Evolutionary conservation across 2,888 invertebrate species (phyloP).

Genomic region (Caenorhabditis sinica): DNA sequence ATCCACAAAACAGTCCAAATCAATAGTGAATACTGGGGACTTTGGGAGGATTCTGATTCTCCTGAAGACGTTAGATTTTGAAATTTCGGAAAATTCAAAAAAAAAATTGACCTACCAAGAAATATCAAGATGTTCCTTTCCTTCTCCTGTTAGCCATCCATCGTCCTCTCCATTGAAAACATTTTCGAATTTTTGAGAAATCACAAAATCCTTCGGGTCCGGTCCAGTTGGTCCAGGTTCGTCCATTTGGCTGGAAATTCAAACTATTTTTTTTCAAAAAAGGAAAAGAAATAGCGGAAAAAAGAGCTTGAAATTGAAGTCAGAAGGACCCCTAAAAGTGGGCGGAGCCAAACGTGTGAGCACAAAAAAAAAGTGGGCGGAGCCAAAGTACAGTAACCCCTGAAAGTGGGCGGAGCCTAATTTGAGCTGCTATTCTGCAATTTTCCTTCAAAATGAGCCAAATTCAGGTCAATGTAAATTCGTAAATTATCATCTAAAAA

Average conservation of each 20-base stretch:
- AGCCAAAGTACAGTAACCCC: too few relatives aligned
- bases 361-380: too few relatives aligned
- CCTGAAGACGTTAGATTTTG: not conserved
- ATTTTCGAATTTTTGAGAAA: slow-evolving; percentile 17
- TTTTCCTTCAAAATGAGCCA: not conserved
- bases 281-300: not conserved
- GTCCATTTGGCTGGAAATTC: not conserved
- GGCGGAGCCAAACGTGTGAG: too few relatives aligned
- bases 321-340: too few relatives aligned
- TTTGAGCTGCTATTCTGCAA: not conserved
- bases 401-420: too few relatives aligned
- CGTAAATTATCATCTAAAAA: too few relatives aligned
- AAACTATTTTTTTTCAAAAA: not conserved
- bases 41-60: not conserved
- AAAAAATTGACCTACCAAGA: not conserved
- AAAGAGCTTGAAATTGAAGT: too few relatives aligned
- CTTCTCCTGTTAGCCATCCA: not conserved
- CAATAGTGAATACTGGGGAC: not conserved
- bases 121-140: slow-evolving; percentile 5
- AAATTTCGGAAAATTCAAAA: not conserved
- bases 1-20: slow-evolving; percentile 15
- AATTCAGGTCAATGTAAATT: not conserved
- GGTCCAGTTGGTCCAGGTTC: not conserved
- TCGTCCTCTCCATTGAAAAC: not conserved
- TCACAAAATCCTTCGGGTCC: not conserved